phyloP scores from a whole-genome alignment of 2,888 invertebrate species.

The Linnaemya tessellans region DNA sequence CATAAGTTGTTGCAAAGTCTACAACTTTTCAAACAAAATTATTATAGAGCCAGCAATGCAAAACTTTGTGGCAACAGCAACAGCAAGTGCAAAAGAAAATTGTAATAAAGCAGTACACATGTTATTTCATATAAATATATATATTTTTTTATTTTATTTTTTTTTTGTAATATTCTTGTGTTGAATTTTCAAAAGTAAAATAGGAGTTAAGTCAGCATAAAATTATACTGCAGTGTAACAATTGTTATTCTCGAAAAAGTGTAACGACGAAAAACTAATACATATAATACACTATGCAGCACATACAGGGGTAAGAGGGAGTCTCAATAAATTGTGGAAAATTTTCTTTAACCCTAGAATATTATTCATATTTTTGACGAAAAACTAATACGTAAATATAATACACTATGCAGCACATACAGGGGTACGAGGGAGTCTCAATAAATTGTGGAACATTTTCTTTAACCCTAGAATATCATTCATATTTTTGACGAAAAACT shows the following conservation, averaged over 20 bases:
- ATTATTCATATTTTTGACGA: too few species aligned
- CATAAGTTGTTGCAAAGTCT: constrained; percentile 34
- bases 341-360: too few species aligned
- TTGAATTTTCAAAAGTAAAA: constrained; percentile 48
- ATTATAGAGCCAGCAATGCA: constrained; percentile 1
- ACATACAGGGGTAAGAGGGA: not conserved
- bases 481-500: constrained; percentile 13
- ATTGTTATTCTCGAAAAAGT: constrained; percentile 37
- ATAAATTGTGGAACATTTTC: not conserved
- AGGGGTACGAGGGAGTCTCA: not conserved
- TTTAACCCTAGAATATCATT: too few species aligned
- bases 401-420: constrained; percentile 13
- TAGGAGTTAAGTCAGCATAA: constrained; percentile 65
- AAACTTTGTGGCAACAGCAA: constrained; percentile 14
- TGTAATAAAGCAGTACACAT: constrained; percentile 28
- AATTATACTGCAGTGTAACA: constrained; percentile 66
- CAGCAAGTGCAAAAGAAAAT: constrained; percentile 35
- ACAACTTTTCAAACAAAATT: constrained; percentile 12
- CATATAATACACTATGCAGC: constrained; percentile 8
- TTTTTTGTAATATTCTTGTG: constrained; percentile 14
- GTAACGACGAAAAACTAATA: constrained; percentile 12
- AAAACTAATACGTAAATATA: constrained; percentile 19
- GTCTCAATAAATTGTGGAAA: not conserved
- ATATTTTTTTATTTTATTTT: too few species aligned
- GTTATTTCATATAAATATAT: not conserved